A percentile compares a stretch with the other conserved stretches of the same genome.
phyloP scores from a whole-genome alignment of 2,797 vertebrate species.

The Peromyscus melanophrys region DNA sequence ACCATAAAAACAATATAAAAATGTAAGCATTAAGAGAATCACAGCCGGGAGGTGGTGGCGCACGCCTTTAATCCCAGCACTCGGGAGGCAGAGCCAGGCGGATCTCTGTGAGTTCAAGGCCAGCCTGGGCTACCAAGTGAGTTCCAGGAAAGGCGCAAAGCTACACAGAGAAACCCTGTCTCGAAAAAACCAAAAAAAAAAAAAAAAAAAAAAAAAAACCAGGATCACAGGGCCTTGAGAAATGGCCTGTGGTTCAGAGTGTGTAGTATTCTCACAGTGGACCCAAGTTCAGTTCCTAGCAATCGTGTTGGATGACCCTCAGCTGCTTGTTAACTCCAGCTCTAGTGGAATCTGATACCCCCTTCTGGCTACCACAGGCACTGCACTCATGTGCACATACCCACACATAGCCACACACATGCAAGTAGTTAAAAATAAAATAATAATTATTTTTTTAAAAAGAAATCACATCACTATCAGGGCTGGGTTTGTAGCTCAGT shows the following conservation, averaged over 20 bases:
- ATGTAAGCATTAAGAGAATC: background rate
- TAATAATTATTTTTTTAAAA: background rate
- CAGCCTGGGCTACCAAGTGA: too few species aligned
- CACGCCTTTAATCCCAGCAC: too few species aligned
- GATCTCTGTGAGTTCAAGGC: too few species aligned
- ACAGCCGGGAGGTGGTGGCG: too few species aligned
- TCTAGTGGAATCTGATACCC: background rate
- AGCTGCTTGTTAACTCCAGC: background rate
- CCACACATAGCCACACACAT: background rate
- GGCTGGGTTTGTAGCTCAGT: background rate
- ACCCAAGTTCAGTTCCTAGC: background rate
- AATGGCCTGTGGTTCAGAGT: background rate
- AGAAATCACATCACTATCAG: background rate
- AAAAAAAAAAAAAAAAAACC: too few species aligned
- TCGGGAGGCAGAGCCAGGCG: too few species aligned
- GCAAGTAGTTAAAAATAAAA: background rate
- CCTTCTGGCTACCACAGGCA: background rate
- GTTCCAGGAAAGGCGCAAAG: too few species aligned
- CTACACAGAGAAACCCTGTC: too few species aligned
- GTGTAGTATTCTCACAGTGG: background rate
- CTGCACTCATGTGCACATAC: background rate
- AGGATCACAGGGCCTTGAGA: background rate
- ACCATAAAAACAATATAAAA: background rate
- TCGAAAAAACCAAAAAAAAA: too few species aligned
- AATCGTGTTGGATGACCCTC: background rate